Evolutionary conservation across 2,113 vertebrate species (phyloP).

Genomic region (Conger conger): DNA sequence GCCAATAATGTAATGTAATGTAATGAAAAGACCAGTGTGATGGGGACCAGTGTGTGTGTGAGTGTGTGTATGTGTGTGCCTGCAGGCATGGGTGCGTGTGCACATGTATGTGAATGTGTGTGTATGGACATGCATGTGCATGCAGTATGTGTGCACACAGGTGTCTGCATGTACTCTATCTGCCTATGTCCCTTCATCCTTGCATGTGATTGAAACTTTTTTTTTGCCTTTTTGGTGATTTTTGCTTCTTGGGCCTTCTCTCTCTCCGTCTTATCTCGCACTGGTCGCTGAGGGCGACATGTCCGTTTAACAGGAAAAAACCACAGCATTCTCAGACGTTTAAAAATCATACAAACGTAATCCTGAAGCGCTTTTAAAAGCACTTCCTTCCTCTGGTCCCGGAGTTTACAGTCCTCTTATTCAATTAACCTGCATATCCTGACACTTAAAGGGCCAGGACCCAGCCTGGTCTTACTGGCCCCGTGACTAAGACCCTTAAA

Average conservation of each 20-base stretch:
- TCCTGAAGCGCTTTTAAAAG: slow-evolving; percentile 32
- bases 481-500: background rate
- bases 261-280: slow-evolving; percentile 47
- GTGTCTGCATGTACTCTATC: too few relatives aligned
- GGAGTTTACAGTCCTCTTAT: slow-evolving; percentile 29
- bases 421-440: slow-evolving; percentile 34
- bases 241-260: slow-evolving; percentile 23
- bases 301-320: slow-evolving; percentile 51
- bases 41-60: too few relatives aligned
- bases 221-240: slow-evolving; percentile 19
- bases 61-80: too few relatives aligned
- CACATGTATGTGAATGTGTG: too few relatives aligned
- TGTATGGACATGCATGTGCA: too few relatives aligned
- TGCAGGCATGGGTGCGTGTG: too few relatives aligned
- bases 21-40: too few relatives aligned
- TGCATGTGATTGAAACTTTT: background rate
- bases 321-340: slow-evolving; percentile 63
- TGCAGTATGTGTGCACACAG: too few relatives aligned
- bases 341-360: slow-evolving; percentile 50
- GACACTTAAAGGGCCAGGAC: background rate
- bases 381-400: slow-evolving; percentile 30
- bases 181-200: background rate
- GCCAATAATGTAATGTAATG: too few relatives aligned
- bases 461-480: background rate
- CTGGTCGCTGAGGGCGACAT: slow-evolving; percentile 44